phyloP scores from a whole-genome alignment of 2,888 invertebrate genomes.

The Sipha maydis region DNA sequence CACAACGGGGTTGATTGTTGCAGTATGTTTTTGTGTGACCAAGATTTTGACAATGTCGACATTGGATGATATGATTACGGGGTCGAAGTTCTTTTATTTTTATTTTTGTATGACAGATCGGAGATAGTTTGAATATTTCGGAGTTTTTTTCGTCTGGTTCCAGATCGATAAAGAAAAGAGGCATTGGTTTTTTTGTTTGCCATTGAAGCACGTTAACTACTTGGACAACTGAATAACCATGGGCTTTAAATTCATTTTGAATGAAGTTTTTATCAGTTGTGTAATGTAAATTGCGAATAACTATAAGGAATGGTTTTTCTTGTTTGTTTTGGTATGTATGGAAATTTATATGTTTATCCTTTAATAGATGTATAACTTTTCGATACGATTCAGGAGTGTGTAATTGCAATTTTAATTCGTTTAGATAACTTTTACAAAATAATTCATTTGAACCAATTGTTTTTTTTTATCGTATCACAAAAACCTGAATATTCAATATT shows the following conservation, averaged over 20 bases:
- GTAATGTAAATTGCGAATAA: conserved; percentile 39
- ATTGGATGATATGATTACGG: conserved; percentile 9
- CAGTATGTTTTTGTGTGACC: conserved; percentile 31
- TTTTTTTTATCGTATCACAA: conserved; percentile 9
- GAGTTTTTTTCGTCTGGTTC: conserved; percentile 1
- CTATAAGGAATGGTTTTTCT: conserved; percentile 45
- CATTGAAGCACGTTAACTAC: conserved; percentile 30
- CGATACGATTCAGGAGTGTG: conserved; percentile 5
- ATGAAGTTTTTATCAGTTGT: conserved; percentile 15
- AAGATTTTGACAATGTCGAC: conserved; percentile 21
- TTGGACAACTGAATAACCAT: conserved; percentile 28
- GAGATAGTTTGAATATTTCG: conserved; percentile 18
- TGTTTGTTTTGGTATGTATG: conserved; percentile 37
- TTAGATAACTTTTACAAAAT: neutral
- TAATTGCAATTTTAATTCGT: neutral
- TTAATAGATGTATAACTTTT: conserved; percentile 7
- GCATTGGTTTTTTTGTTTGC: conserved; percentile 21
- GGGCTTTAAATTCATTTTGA: conserved; percentile 15
- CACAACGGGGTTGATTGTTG: conserved; percentile 23
- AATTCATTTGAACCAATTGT: conserved; percentile 14
- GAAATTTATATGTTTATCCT: conserved; percentile 34
- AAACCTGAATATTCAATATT: neutral
- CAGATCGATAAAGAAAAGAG: conserved; percentile 19
- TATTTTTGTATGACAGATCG: conserved; percentile 17
- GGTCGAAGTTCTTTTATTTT: conserved; percentile 24